Evolutionary conservation across 2,888 invertebrate genomes (phyloP).

Genomic region (Dicranocentrus wangi): DNA sequence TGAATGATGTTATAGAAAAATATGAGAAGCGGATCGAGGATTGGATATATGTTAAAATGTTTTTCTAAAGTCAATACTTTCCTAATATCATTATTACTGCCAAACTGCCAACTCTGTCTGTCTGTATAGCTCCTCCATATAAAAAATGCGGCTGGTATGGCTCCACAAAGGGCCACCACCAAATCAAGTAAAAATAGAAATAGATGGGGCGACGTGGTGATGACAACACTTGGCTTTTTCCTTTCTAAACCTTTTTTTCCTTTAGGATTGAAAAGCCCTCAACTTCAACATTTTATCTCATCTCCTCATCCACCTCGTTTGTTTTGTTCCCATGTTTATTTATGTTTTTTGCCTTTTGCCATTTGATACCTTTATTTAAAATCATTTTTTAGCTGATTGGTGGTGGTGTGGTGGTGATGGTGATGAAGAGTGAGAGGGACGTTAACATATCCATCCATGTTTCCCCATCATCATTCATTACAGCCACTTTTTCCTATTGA

Average conservation of each 20-base stretch:
- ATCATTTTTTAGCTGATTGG: constrained; percentile 1
- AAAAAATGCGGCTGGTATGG: no score
- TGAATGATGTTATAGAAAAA: no score
- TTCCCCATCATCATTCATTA: constrained; percentile 45
- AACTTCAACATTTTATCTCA: background rate
- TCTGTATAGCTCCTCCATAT: no score
- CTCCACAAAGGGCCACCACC: no score
- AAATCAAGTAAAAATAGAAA: background rate
- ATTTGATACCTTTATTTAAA: constrained; percentile 48
- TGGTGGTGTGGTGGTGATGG: no score
- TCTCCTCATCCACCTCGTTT: constrained; percentile 16
- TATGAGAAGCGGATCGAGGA: no score
- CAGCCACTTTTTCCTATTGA: constrained; percentile 2
- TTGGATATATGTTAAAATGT: no score
- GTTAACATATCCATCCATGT: constrained; percentile 26
- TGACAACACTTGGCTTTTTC: background rate
- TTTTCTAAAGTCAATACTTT: no score
- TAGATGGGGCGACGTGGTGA: constrained; percentile 25
- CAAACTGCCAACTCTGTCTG: no score
- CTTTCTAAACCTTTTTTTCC: background rate
- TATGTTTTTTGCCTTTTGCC: constrained; percentile 34
- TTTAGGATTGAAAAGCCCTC: constrained; percentile 20
- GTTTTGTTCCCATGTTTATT: constrained; percentile 42
- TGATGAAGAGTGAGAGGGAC: background rate
- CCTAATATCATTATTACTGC: no score